Base-by-base conservation (phyloP, 2,888 invertebrate species). In the Plebejus argus region DNA sequence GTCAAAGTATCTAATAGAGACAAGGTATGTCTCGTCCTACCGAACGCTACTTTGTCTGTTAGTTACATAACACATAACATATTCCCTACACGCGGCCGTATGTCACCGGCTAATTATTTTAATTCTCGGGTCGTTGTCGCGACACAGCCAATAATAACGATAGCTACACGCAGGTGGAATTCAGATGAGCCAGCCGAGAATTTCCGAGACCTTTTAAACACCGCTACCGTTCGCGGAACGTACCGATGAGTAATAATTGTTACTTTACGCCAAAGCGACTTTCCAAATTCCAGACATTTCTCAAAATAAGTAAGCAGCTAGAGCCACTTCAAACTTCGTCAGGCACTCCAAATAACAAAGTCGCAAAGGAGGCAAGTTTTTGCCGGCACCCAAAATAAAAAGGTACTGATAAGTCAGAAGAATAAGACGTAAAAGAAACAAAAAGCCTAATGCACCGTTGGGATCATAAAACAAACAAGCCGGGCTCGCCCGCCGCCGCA, bases 391-490 rank as follows among this genome's bases (percentile, higher is more conserved):
- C 75, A 83, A 84, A 84, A 85, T 87, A 86, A 86, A 85, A 88
- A 86, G 79, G 79, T 79, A 84, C 86, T 86, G 87, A 86, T 90
- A 89, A 91, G 88, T 89, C 90, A 88, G 89, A 89, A 88, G 89
- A 90, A 90, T 89, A 89, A 90, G 88, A 89, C 90, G 87, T 87
- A 86, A 86, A 88, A 88, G 86, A 86, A 88, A 88, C 86, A 92
- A 91, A 88, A 91, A 91, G 88, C 86, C 87, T 90, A 94, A 92
- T 92, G 92, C 91, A 91, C 88, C 89, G 91, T 91, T 91, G 92
- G 91, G 92, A 90, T 88, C 89, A 87, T 93, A 93, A 94, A 94
- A 93, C 93, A 94, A 94, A 93, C 91, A 93, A 92, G 90, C 89
- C 86, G 90, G 89, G 88, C 87, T 88, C 88, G 89, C 87, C 87